These are phyloP conservation scores for Ariopsis seemanni DNA, from an alignment of 2,113 vertebrate species.

Conservation along the genomic window DNA sequence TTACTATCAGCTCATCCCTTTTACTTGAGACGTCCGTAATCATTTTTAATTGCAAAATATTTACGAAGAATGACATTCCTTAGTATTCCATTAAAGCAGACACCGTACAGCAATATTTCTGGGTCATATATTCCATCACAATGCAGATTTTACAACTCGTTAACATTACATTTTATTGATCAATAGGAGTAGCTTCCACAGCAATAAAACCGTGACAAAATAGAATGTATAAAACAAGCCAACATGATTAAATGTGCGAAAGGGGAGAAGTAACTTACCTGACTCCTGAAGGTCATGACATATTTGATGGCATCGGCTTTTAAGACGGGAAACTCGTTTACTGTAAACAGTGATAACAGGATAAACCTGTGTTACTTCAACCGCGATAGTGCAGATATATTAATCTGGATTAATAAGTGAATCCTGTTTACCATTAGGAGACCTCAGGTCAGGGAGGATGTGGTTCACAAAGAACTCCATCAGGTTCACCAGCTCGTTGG, in stretches of 20 bases:
- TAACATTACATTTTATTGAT: background rate
- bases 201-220: background rate
- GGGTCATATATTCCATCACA: background rate
- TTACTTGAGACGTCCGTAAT: background rate
- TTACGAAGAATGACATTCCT: background rate
- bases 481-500: constrained; percentile 95
- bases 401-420: background rate
- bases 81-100: background rate
- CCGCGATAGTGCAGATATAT: background rate
- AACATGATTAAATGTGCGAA: background rate
- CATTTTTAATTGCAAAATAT: no score
- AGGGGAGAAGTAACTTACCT: constrained; percentile 73
- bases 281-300: constrained; percentile 98
- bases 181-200: background rate
- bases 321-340: constrained; percentile 97
- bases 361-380: background rate
- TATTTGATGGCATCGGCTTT: constrained; percentile 99
- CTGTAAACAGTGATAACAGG: constrained; percentile 67
- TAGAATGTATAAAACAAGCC: background rate
- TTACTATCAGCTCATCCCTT: background rate
- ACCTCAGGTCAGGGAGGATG: constrained; percentile 92
- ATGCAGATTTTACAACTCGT: background rate
- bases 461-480: constrained; percentile 96
- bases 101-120: background rate
- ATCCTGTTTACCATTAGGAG: constrained; percentile 80